Evolutionary conservation across 2,888 invertebrate species (phyloP), one percentile per base, ranked within the genome.

Genomic region (Leucophenga maculata): DNA sequence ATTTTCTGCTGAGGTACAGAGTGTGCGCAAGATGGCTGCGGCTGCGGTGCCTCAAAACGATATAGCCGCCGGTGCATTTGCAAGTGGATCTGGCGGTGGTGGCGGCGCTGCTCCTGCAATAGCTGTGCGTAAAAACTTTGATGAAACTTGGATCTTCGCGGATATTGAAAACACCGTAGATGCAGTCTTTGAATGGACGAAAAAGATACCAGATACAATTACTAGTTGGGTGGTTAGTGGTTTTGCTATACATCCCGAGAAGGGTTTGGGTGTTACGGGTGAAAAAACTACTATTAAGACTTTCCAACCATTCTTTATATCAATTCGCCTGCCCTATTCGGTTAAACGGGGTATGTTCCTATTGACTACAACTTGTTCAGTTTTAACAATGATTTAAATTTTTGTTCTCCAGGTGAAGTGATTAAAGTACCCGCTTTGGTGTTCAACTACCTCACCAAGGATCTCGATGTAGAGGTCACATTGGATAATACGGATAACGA

Each of bases 341-440:
- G 92, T 98, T n/a, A 94, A 96, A 78, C 91, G 94, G 71, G 97
- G 79, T 79, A 39, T 44, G 54, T 46, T 14, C 11, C 0, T 3
- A 26, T 20, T 8, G 6, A 22, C 1, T 54, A 1, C 0, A 22
- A 46, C 13, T 54, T 32, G 26, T 39, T 39, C 8, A 39, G 1
- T 6, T 11, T 11, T 6, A 6, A 39, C 11, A 39, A 6, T 8
- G 8, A 11, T 39, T 6, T 39, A 6, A n/a, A n/a, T 31, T 26
- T 31, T 32, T 44, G 14, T 31, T 0, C 52, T 59, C 16, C 14
- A 82, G 80, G 96, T 18, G 99, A 99, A 90, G 93, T 94, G 18
- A 91, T 98, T 65, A 94, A 95, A 0, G 92, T 97, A 55, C 94
- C 97, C 54, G 93, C 95, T 6, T 93, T 95, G 13, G 92, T 97